Evolutionary conservation across 2,113 vertebrate genomes (phyloP).

Genomic region (Phalacrocorax carbo): DNA sequence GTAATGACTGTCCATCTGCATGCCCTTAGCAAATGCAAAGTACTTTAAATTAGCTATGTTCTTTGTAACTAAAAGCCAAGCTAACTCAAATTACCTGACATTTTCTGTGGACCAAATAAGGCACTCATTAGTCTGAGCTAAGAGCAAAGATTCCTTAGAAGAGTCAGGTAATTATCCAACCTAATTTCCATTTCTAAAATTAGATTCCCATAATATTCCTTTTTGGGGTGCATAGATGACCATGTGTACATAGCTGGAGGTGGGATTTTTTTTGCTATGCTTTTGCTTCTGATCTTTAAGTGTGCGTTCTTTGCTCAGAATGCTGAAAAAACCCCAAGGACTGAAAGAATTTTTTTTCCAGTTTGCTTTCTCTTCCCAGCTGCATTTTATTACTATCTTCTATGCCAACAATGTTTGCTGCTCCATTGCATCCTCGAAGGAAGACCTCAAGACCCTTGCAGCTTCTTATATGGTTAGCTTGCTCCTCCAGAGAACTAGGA

Average conservation of each 20-base stretch:
- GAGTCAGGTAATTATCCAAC: not conserved
- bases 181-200: conserved; percentile 23
- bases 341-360: not conserved
- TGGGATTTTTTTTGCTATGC: not conserved
- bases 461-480: not conserved
- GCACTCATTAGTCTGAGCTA: not conserved
- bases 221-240: not conserved
- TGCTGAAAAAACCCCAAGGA: not conserved
- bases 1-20: not conserved
- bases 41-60: not conserved
- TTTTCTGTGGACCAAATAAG: not conserved
- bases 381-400: not conserved
- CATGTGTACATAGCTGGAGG: not conserved
- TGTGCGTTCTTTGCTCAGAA: not conserved
- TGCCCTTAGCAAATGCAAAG: not conserved
- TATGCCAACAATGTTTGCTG: not conserved
- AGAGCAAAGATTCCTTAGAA: not conserved
- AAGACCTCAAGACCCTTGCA: not conserved
- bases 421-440: not conserved
- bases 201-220: not conserved
- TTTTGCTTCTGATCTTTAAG: not conserved
- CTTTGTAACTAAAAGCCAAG: not conserved
- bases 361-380: not conserved
- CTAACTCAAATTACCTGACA: not conserved
- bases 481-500: not conserved